Evolutionary conservation across 2,113 vertebrate genomes (phyloP).

Genomic region (Psittacus erithacus): DNA sequence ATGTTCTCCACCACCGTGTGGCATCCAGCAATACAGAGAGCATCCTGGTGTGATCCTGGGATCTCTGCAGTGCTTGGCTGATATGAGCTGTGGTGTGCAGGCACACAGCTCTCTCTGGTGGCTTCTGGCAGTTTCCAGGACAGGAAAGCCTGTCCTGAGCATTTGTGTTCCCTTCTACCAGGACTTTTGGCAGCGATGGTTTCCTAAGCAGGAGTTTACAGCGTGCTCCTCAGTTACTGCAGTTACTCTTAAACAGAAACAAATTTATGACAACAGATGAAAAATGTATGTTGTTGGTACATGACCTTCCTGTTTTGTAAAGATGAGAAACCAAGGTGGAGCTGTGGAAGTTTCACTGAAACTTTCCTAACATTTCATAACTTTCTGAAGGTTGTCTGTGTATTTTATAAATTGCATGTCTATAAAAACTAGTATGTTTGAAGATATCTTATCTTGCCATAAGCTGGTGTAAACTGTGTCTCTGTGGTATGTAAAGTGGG

Average conservation of each 20-base stretch:
- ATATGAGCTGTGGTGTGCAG: accelerated
- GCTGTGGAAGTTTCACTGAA: neutral
- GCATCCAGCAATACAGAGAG: neutral
- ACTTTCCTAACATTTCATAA: neutral
- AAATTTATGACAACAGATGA: neutral
- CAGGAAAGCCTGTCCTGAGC: neutral
- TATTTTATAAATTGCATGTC: neutral
- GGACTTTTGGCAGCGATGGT: neutral
- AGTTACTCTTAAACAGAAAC: neutral
- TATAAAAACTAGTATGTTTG: too few species aligned
- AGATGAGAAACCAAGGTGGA: neutral
- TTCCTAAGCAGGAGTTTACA: neutral
- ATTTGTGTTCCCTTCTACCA: neutral
- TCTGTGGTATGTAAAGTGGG: neutral
- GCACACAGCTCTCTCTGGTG: neutral
- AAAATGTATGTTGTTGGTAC: neutral
- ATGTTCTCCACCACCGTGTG: neutral
- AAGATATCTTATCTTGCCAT: neutral
- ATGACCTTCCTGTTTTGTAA: neutral
- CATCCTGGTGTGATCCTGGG: too few species aligned
- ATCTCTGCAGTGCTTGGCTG: neutral
- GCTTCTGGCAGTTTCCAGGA: neutral
- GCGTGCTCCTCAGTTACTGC: neutral
- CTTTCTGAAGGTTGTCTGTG: neutral
- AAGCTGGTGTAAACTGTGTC: neutral